A percentile compares a stretch with the other conserved stretches of the same genome.
phyloP scores from a whole-genome alignment of 2,888 invertebrate species.

The Caenorhabditis panamensis region DNA sequence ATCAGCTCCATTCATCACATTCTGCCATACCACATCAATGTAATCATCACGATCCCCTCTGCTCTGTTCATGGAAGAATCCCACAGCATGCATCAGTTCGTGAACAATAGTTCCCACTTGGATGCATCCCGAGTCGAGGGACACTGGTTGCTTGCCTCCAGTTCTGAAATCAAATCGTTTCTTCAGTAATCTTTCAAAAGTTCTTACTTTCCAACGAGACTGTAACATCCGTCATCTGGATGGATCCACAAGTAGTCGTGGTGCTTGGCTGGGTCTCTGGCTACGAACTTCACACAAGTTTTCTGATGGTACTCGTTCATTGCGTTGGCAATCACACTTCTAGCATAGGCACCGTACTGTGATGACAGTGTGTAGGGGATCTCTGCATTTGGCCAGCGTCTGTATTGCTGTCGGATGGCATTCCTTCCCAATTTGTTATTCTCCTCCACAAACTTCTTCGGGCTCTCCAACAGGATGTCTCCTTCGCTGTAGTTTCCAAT shows the following conservation, averaged over 20 bases:
- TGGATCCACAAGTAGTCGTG: conserved; percentile 85
- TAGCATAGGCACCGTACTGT: conserved; percentile 79
- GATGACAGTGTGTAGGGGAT: conserved; percentile 80
- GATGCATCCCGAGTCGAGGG: conserved; percentile 80
- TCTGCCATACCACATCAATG: conserved; percentile 81
- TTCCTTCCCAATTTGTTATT: conserved; percentile 76
- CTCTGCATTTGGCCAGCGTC: conserved; percentile 78
- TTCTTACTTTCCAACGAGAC: conserved; percentile 85
- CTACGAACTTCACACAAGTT: conserved; percentile 86
- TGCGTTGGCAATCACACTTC: conserved; percentile 79
- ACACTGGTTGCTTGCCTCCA: conserved; percentile 76
- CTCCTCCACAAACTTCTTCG: conserved; percentile 71
- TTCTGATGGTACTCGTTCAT: conserved; percentile 84
- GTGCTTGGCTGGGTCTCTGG: conserved; percentile 82
- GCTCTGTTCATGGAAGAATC: conserved; percentile 81
- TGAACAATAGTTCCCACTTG: conserved; percentile 75
- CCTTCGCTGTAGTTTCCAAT: conserved; percentile 78
- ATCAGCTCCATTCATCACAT: conserved; percentile 81
- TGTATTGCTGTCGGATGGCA: conserved; percentile 77
- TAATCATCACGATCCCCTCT: conserved; percentile 82
- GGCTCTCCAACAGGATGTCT: conserved; percentile 71
- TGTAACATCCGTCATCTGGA: conserved; percentile 86
- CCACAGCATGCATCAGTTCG: conserved; percentile 80
- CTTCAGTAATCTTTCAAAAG: neutral
- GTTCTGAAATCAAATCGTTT: conserved; percentile 56